Evolutionary conservation across 92 coral and sea anemone genomes (phyloP).

Genomic region (Actinostola sp.): DNA sequence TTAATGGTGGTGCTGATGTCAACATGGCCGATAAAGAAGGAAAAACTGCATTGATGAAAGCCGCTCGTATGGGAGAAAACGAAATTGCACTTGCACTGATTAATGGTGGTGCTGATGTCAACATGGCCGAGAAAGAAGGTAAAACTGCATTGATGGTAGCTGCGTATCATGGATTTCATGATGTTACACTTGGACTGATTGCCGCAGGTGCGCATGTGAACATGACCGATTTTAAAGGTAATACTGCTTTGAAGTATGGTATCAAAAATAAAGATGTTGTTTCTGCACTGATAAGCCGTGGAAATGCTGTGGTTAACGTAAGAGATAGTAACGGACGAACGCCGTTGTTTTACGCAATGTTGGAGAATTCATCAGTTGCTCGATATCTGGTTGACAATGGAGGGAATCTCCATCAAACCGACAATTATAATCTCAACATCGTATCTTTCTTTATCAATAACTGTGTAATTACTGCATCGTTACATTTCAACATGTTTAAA

Average conservation of each 20-base stretch:
- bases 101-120: neutral
- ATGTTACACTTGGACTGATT: neutral
- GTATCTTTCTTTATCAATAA: neutral
- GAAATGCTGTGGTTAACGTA: neutral
- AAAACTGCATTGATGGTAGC: neutral
- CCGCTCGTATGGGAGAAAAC: too few relatives aligned
- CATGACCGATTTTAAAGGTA: neutral
- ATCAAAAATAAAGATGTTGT: neutral
- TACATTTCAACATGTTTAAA: neutral
- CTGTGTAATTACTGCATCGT: neutral
- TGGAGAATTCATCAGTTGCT: neutral
- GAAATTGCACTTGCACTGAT: neutral
- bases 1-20: too few relatives aligned
- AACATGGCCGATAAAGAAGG: too few relatives aligned
- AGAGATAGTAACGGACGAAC: neutral
- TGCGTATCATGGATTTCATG: neutral
- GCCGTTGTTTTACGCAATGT: neutral
- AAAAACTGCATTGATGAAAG: too few relatives aligned
- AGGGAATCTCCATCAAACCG: neutral
- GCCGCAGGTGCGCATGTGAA: neutral
- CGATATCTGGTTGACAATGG: neutral
- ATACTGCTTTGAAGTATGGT: neutral
- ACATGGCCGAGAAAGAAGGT: neutral
- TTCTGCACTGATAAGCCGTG: neutral
- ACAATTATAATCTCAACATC: neutral